Evolutionary conservation across 2,113 vertebrate species (phyloP), one percentile per base, ranked within the genome.

Genomic region (Macroglossus sobrinus): DNA sequence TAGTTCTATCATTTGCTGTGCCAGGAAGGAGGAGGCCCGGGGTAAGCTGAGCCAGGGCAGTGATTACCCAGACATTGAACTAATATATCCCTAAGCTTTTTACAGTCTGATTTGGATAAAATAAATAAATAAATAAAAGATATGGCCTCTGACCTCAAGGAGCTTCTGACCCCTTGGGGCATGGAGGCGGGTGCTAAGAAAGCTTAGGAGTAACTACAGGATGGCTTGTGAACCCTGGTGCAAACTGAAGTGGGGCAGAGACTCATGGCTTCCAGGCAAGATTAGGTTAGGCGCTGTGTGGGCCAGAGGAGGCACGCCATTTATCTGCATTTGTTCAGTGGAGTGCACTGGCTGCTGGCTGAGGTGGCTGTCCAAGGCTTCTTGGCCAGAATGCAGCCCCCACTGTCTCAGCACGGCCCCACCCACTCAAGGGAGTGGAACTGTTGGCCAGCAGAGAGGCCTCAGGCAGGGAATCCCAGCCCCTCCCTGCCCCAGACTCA

Each of bases 391-490:
- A 72, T 43, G 40, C 45, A 89, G 24, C 47, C 38, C 79, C 22
- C 3, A 33, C 63, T 89, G 69, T 40, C 38, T 96, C 63, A 75
- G 30, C 55, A 55, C 1, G 0, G 85, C 84, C 93, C 61, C 85
- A 38, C 61, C 63, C 55, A 92, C 50, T 2, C 21, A 40, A 93
- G 78, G 63, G 50, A 86, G 66, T 66, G n/a, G 45, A 86, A 40
- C 69, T 91, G 45, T 81, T 90, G 84, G 93, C 87, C 72, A 59
- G 30, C 40, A 92, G 30, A 91, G 71, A 89, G 57, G 92, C 95
- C 40, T 72, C 75, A 92, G 53, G 94, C 90, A 96, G 94, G 95
- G 97, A 98, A 97, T 97, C 95, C 91, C 63, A 7, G 85, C 66
- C 94, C 81, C 89, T 95, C 93, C 95, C 85, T 30, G 72, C 76